Evolutionary conservation across 2,797 vertebrate species (phyloP).

Genomic region (Etheostoma nigrum): DNA sequence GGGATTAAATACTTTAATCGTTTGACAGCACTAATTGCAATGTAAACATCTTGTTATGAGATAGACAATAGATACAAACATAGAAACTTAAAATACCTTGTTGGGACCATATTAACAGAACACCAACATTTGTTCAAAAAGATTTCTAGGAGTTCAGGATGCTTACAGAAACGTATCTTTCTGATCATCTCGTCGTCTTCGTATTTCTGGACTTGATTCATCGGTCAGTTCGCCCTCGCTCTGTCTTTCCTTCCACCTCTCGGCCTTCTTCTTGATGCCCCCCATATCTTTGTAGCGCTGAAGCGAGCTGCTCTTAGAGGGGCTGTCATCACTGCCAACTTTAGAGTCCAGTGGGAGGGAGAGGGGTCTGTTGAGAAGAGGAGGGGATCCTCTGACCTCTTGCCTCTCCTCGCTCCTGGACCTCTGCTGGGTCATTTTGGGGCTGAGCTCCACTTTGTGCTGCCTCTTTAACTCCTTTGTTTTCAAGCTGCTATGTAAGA

Average conservation of each 20-base stretch:
- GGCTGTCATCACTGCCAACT: constrained; percentile 33
- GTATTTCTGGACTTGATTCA: constrained; percentile 60
- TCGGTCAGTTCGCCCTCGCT: constrained; percentile 76
- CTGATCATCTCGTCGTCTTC: not conserved
- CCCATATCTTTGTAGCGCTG: constrained; percentile 86
- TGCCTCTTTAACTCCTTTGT: constrained; percentile 86
- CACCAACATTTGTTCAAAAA: not conserved
- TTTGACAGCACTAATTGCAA: too few species aligned
- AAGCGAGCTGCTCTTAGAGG: constrained; percentile 66
- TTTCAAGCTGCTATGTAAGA: constrained; percentile 74
- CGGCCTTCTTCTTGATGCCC: constrained; percentile 85
- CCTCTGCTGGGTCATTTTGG: constrained; percentile 34
- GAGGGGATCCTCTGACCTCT: constrained; percentile 66
- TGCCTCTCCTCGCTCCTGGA: constrained; percentile 36
- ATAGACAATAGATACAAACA: not conserved
- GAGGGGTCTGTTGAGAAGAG: constrained; percentile 75
- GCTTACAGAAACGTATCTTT: constrained; percentile 67
- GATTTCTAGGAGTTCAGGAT: not conserved
- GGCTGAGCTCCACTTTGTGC: constrained; percentile 64
- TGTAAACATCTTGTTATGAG: not conserved
- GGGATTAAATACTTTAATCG: too few species aligned
- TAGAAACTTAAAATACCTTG: not conserved
- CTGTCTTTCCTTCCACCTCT: constrained; percentile 88
- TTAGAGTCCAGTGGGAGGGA: constrained; percentile 77
- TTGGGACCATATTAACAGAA: not conserved